phyloP scores from a whole-genome alignment of 1,140 invertebrate genomes.

The Eupristina koningsbergeri region DNA sequence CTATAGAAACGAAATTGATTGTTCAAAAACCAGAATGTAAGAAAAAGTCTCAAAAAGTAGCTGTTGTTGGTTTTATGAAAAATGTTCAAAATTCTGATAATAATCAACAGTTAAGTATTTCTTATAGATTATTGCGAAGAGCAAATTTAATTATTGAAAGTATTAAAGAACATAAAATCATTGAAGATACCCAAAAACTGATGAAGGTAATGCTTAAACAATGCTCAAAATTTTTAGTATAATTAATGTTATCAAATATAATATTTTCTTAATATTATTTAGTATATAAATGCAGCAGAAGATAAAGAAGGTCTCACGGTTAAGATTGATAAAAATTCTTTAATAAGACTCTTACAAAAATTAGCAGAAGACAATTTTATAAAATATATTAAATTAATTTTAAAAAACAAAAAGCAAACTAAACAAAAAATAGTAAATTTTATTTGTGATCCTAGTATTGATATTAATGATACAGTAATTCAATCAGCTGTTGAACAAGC shows the following conservation, averaged over 20 bases:
- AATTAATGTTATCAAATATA: neutral
- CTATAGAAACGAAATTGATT: conserved; percentile 61
- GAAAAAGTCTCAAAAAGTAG: conserved; percentile 52
- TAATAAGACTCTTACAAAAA: conserved; percentile 75
- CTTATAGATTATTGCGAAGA: conserved; percentile 74
- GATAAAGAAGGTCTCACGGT: conserved; percentile 74
- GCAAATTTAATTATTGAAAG: conserved; percentile 77
- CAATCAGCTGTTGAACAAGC: conserved; percentile 77
- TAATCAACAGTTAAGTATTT: conserved; percentile 63
- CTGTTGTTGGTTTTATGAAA: conserved; percentile 63
- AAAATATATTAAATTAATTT: conserved; percentile 75
- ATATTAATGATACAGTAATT: conserved; percentile 74
- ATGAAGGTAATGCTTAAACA: conserved; percentile 67
- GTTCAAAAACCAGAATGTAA: conserved; percentile 56
- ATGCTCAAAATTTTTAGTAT: neutral
- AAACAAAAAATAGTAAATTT: conserved; percentile 74
- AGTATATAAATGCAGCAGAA: conserved; percentile 74
- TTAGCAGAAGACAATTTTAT: conserved; percentile 76
- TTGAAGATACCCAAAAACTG: conserved; percentile 75
- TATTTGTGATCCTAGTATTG: conserved; percentile 76
- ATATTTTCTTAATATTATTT: neutral
- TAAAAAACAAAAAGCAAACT: conserved; percentile 53
- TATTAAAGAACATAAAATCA: conserved; percentile 75
- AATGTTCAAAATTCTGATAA: conserved; percentile 60
- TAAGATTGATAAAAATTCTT: conserved; percentile 78